Base-by-base conservation (phyloP, 2,113 vertebrate species). In the Rhodinocichla rosea region DNA sequence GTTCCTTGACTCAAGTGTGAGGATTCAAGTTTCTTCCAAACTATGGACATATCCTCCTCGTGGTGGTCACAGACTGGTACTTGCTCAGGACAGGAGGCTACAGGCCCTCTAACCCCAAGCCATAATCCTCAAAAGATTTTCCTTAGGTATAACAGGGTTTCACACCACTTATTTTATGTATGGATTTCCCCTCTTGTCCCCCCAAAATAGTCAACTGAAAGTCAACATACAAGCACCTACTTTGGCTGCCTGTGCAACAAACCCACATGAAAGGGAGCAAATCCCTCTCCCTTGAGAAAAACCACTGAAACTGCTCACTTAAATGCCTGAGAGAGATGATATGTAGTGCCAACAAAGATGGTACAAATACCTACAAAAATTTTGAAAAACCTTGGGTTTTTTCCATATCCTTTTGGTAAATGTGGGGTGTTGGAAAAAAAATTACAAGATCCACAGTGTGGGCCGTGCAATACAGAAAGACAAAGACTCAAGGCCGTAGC, bases 1-100 rank as follows among this genome's bases (percentile, higher is more conserved):
- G 13, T 60, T 82, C 33, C 33, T 63, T 52, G 45, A 75, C 27
- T 60, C 10, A 63, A n/a, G 27, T 28, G 8, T 45, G 37, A 91
- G 33, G 32, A 76, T 45, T 69, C 44, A 64, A 75, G 35, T 15
- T 64, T 37, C 8, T 71, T 16, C 33, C 69, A 93, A 78, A 39
- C 11, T 3, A 2, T 17, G 56, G 44, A 9, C 28, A 52, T 0
- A 0, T 71, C 16, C 26, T 86, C 13, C 57, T 82, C 1, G 0
- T 26, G 6, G 9, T 88, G 68, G 23, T 53, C 4, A 3, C 3
- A 87, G 53, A 60, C 20, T 6, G 1, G 0, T 21, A 22, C 44
- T 83, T 75, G 35, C 12, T 63, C 69, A 71, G 65, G 33, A 62
- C 19, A 40, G 21, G 27, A 91, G 13, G 24, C 4, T 78, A 57